Evolutionary conservation across 2,113 vertebrate genomes (phyloP).

Genomic region (Carollia perspicillata): DNA sequence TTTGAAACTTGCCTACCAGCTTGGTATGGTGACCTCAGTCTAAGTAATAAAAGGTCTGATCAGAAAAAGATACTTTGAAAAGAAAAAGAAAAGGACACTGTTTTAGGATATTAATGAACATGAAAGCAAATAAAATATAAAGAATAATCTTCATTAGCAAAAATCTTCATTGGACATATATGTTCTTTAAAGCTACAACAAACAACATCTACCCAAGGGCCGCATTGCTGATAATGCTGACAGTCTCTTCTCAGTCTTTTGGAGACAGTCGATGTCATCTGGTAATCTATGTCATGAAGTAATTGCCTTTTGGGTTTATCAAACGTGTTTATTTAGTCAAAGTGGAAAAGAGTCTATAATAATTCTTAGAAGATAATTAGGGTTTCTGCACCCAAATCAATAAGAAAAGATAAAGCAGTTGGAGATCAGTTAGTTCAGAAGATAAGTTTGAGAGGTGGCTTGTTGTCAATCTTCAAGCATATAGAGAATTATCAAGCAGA

Average conservation of each 20-base stretch:
- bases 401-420: conserved; percentile 16
- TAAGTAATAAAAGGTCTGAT: background rate
- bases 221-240: background rate
- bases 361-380: background rate
- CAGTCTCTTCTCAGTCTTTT: background rate
- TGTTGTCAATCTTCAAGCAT: background rate
- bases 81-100: background rate
- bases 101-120: background rate
- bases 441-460: background rate
- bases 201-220: background rate
- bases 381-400: background rate
- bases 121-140: background rate
- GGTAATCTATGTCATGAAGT: background rate
- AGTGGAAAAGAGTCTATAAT: background rate
- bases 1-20: background rate
- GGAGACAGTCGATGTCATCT: background rate
- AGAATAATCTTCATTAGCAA: background rate
- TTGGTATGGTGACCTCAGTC: background rate
- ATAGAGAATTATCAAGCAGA: background rate
- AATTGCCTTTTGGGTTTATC: conserved; percentile 8
- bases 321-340: background rate
- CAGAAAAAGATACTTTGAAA: background rate
- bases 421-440: background rate
- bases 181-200: background rate
- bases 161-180: background rate